Evolutionary conservation across 2,113 vertebrate species (phyloP).

Genomic region (Odocoileus virginianus): DNA sequence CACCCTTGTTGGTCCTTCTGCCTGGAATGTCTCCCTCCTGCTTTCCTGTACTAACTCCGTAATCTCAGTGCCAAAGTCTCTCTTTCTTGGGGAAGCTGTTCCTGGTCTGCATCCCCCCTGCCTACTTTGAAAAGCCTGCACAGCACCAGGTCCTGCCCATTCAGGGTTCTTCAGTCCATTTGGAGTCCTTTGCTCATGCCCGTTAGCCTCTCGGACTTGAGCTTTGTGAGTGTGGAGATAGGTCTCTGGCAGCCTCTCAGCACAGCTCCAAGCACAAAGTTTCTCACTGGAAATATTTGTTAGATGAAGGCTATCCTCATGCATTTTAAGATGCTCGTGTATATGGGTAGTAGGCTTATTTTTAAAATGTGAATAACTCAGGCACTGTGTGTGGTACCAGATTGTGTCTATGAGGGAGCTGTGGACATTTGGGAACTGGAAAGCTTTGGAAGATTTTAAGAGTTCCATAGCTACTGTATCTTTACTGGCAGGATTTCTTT

Average conservation of each 20-base stretch:
- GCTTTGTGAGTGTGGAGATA: rapidly evolving
- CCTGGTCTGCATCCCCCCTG: background rate
- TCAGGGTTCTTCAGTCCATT: background rate
- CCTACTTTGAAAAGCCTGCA: background rate
- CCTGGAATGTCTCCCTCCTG: background rate
- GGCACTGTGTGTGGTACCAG: background rate
- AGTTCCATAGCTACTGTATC: background rate
- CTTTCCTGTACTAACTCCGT: background rate
- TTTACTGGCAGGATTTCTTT: background rate
- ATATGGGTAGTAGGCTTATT: background rate
- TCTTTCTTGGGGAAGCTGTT: background rate
- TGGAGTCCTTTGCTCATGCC: background rate
- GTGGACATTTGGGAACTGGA: background rate
- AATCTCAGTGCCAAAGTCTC: background rate
- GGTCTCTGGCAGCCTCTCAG: background rate
- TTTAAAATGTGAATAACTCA: background rate
- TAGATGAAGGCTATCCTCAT: background rate
- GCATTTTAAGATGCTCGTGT: background rate
- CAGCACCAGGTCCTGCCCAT: rapidly evolving
- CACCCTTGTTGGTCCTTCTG: too few relatives aligned
- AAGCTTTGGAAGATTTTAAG: background rate
- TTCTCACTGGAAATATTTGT: background rate
- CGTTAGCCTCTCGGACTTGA: background rate
- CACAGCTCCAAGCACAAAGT: background rate
- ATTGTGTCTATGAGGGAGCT: background rate